Base-by-base conservation (phyloP, 2,888 invertebrate species). In the Calameuta filiformis region DNA sequence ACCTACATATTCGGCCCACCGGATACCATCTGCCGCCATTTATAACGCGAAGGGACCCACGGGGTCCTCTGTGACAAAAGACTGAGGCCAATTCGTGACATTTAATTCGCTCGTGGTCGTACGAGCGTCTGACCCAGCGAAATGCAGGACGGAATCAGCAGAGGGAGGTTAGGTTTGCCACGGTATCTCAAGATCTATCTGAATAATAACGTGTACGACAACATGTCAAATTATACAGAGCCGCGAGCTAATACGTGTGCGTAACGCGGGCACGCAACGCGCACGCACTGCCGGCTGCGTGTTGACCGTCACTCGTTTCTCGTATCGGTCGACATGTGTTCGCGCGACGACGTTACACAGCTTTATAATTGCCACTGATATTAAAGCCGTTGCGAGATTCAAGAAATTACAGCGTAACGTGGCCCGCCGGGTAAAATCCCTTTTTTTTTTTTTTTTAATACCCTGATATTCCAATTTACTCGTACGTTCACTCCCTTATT, bases 151-250 rank as follows among this genome's bases (percentile, higher is more conserved):
- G 74, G 81, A 79, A 82, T 33, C 75, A 81, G 76, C 79, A 77
- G 77, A 79, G 82, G 79, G 77, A 35, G 79, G 81, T 78, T 80
- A 83, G 80, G 80, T 80, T 81, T 83, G 80, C 77, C 84, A 85
- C 83, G 85, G 83, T 90, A 91, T 91, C 91, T 90, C 87, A 82
- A 88, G 89, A 90, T 91, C 91, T 90, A 90, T 91, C 90, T 89
- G 91, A 91, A 91, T 91, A 91, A 91, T 91, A 91, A 91, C 90
- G 90, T 91, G 91, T 91, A 91, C 88, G 90, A 91, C 91, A 91
- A 90, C 90, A 90, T 91, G 91, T 91, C 90, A 90, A 91, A 91
- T 91, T 91, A 91, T 91, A 90, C 91, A 87, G 87, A 89, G 87
- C 87, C 85, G 86, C 88, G 88, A 88, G 80, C 33, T 15, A 33